Conservation (phyloP, 2,113 vertebrate genomes). For the Salminus brasiliensis region DNA sequence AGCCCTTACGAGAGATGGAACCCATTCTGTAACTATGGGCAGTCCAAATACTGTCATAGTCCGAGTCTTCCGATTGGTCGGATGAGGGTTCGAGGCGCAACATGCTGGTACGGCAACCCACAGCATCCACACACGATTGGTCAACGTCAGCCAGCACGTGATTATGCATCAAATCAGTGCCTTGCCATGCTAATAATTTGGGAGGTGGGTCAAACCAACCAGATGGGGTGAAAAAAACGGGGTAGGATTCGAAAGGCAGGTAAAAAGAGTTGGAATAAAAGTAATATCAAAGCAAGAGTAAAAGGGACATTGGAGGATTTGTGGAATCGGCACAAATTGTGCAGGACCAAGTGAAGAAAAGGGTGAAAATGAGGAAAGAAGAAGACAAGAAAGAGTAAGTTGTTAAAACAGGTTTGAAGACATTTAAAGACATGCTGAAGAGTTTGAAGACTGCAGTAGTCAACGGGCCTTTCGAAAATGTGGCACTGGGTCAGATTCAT, state of each 20-base stretch:
- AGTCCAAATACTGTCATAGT: conserved; percentile 99
- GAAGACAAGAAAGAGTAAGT: conserved; percentile 81
- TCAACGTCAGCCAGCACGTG: conserved; percentile 95
- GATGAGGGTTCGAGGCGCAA: conserved; percentile 87
- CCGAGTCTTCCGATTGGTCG: conserved; percentile 98
- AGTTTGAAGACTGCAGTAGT: conserved; percentile 10
- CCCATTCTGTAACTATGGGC: conserved; percentile 96
- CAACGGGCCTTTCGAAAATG: not conserved
- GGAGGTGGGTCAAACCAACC: conserved; percentile 64
- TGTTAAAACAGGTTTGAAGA: conserved; percentile 80
- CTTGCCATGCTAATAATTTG: conserved; percentile 90
- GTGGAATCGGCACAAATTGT: not conserved
- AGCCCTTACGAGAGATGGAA: conserved; percentile 96
- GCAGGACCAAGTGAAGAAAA: conserved; percentile 5
- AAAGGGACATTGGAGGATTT: not conserved
- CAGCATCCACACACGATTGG: conserved; percentile 86
- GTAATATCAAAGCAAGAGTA: conserved; percentile 15
- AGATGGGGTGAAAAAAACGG: conserved; percentile 16
- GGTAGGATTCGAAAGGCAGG: not conserved
- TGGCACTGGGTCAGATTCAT: no score
- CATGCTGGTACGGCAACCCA: conserved; percentile 86
- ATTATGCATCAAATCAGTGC: conserved; percentile 99
- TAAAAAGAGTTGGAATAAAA: not conserved
- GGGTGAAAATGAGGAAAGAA: conserved; percentile 24
- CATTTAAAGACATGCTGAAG: conserved; percentile 41